Evolutionary conservation across 2,113 vertebrate genomes (phyloP), one percentile per base, ranked within the genome.

Genomic region (Anoura caudifer): DNA sequence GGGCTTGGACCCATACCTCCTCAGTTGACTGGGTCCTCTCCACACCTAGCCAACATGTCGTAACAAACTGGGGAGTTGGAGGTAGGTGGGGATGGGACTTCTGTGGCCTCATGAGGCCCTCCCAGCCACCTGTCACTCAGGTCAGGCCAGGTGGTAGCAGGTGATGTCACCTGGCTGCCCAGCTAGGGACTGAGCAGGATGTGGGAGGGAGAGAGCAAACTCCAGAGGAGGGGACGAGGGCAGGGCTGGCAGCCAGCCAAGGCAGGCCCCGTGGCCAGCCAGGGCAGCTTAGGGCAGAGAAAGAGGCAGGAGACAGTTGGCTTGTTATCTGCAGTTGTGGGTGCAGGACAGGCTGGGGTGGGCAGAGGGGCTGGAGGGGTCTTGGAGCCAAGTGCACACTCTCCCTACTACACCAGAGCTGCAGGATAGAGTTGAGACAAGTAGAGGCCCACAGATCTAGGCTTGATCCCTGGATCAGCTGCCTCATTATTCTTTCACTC

Each of bases 161-260:
- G 84, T 97, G 97, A 97, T 97, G 90, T 95, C 87, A 97, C 94
- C 65, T 14, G 50, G 90, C 81, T 92, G 31, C 95, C 79, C 86
- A 84, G 92, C 94, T 96, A 95, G 92, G n/a, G 87, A 90, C 90
- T 8, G 7, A 95, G 50, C 92, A 95, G 95, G 90, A 91, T 96
- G 17, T 97, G 85, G 89, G 83, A 96, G 81, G 85, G 90, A 96
- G 69, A 52, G 75, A 95, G 84, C 92, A 97, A 95, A 94, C 56
- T 95, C 95, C 80, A 97, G 86, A 96, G 95, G 43, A 93, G 76
- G 93, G 72, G 61, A 87, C 0, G 10, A 93, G 80, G 65, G 63
- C 63, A 96, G 90, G 63, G 63, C 43, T 92, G 95, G 95, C 17
- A 1, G 77, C 80, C 85, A 92, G 69, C 92, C 95, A 97, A 73